Evolutionary conservation across 1,140 invertebrate species (phyloP), one percentile per base, ranked within the genome.

Genomic region (Papilio xuthus): DNA sequence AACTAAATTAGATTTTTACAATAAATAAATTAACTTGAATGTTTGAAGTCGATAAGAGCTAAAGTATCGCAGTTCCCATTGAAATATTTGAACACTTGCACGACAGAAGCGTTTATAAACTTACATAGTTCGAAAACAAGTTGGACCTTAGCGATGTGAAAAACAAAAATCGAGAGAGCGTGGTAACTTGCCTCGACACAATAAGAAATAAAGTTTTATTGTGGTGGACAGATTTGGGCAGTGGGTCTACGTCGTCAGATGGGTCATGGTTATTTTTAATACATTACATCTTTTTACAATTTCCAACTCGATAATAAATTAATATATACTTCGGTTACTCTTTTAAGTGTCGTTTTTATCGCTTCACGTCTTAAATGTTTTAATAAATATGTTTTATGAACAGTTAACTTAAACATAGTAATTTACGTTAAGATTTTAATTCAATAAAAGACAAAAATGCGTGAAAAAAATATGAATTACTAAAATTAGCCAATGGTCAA

Each of bases 171-270:
- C 50, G 56, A 71, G 72, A 82, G 79, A 74, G 56, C 73, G 50
- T 79, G 56, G 78, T 80, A 82, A 81, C 80, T 76, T 79, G 26
- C n/a, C 60, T 63, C 4, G 70, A 82, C 79, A 78, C 78, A 82
- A 80, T 77, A 80, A 81, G 77, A 85, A 78, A 78, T 78, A 85
- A 82, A 83, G 79, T 69, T 76, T 78, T 79, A 78, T 79, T 79
- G 77, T 42, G 76, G 77, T 71, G 60, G 76, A 74, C 71, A 79
- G 56, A 81, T 81, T 81, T 83, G 75, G 79, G 53, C 60, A 63
- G 32, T 76, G 76, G 60, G 78, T 72, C 23, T 71, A 53, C 20
- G 67, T 47, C 18, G 26, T 70, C 12, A 32, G 20, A 60, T n/a
- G 32, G n/a, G 12, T 60, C 8, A 60, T 26, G 53, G 56, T 60